Evolutionary conservation across 2,113 vertebrate genomes (phyloP).

Genomic region (human): GRCh38 chr14:70979001-70979500

Average conservation of each 20-base stretch:
- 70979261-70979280: background rate
- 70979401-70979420: background rate
- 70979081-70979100: background rate
- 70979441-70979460: background rate
- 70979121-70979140: background rate
- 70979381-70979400: background rate
- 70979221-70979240: background rate
- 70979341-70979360: conserved; percentile 7
- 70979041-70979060: background rate
- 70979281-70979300: background rate
- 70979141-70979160: background rate
- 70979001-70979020: background rate
- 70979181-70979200: background rate
- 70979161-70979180: conserved; percentile 40
- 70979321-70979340: conserved; percentile 28
- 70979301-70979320: background rate
- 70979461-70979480: background rate
- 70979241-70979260: background rate
- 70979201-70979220: background rate
- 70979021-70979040: background rate
- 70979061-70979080: background rate
- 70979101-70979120: background rate
- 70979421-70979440: conserved; percentile 20
- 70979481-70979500: background rate
- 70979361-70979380: background rate